Base-by-base conservation (phyloP, 2,888 invertebrate genomes). In the Theristus sp. region DNA sequence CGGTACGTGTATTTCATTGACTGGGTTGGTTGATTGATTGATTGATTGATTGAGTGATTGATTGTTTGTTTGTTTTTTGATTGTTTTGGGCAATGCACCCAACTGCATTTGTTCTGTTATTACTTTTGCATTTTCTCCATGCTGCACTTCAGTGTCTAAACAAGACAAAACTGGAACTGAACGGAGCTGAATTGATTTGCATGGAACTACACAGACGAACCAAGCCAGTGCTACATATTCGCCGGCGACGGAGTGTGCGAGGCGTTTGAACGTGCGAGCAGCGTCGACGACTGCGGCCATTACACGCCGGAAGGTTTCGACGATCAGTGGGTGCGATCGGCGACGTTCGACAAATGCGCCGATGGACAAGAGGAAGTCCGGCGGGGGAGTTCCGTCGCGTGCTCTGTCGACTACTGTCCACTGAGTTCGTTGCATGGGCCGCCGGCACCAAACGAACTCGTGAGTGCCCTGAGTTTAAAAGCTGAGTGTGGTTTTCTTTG, bases 221-320 rank as follows among this genome's bases (percentile, higher is more conserved):
- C 55, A 6, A 25, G 25, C n/a, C 26, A 26, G 46, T 59, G 59
- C 54, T 59, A 59, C 55, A 24, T 55, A 22, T 55, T 55, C 38
- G 26, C 2, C 1, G 38, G 26, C 13, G 59, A 59, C 27, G 59
- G 59, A n/a, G 27, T 59, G 1, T 59, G 59, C 24, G 59, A 59
- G 28, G 2, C 28, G 20, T 59, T 59, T 26, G 59, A 59, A 30
- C n/a, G 25, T 17, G 38, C 17, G 2, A 10, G 30, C n/a, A 53
- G 53, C n/a, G 59, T 59, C n/a, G 25, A 10, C 22, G 59, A 59
- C 55, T 59, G 59, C 55, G 59, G 59, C 10, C 52, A 59, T 28
- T 55, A 59, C 59, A 59, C 59, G 2, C 59, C 59, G 26, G 22
- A 2, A 22, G 55, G 52, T 13, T 49, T 49, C n/a, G 49, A 49